Base-by-base conservation (phyloP, 2,797 vertebrate genomes). In the Gallinago stenura region DNA sequence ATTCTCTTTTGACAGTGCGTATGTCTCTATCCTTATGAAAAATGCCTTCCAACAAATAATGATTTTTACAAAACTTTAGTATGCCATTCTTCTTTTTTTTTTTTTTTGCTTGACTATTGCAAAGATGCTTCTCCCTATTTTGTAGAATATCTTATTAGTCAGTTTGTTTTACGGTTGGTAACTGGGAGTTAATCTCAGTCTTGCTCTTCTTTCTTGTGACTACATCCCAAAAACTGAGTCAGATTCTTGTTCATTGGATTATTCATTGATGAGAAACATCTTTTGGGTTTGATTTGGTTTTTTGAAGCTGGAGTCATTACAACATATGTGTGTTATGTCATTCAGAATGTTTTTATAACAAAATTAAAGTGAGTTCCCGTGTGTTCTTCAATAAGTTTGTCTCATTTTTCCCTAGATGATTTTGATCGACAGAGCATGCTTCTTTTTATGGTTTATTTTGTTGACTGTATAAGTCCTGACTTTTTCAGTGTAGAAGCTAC, bases 361-460 rank as follows among this genome's bases (percentile, higher is more conserved):
- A 91, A 96, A 84, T 84, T 60, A 87, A 94, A 77, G 91, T 3
- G 6, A 60, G 19, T 87, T 97, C 75, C 90, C 83, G 43, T 95
- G 66, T 92, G 51, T 87, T 89, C 68, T 71, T 75, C 18, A 13
- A 12, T 21, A 77, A 94, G 4, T 33, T 68, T 70, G 46, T 43
- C 86, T 93, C 37, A 56, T 78, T 90, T 96, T 73, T 71, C 37
- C 69, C 39, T n/a, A 61, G 72, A 46, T 92, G 61, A 86, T 72
- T 87, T n/a, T 54, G 92, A 88, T n/a, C 95, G 50, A 50, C 65
- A 24, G n/a, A 85, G 17, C 31, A 33, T n/a, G 26, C 45, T 76
- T 39, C 45, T 87, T 72, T 68, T 62, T 65, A 20, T 80, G 45
- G 41, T 85, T 95, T 90, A 45, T 69, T 80, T 94, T 94, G 45